phyloP scores from a whole-genome alignment of 2,888 invertebrate genomes.

The Ischnura elegans region DNA sequence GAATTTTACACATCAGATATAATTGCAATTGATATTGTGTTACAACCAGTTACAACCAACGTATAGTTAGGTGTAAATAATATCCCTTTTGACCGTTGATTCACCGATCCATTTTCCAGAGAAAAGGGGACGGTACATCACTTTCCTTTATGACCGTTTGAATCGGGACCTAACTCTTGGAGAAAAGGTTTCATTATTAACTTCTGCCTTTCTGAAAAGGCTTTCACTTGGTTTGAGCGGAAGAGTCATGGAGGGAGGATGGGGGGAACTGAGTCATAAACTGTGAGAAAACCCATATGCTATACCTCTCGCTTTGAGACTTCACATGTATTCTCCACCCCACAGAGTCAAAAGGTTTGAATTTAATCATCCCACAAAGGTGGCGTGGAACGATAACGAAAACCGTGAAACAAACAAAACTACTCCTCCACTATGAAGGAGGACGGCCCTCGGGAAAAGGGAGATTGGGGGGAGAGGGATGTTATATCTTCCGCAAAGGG shows the following conservation, averaged over 20 bases:
- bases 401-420: slow-evolving; percentile 32
- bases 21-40: too few species aligned
- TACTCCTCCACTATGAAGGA: not conserved
- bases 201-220: too few species aligned
- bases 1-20: too few species aligned
- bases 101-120: too few species aligned
- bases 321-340: not conserved
- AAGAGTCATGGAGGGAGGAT: not conserved
- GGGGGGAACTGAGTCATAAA: not conserved
- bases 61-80: too few species aligned
- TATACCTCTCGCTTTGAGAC: not conserved
- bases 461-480: not conserved
- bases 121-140: too few species aligned
- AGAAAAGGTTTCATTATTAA: too few species aligned
- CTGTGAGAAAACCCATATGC: not conserved
- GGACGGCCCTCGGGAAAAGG: not conserved
- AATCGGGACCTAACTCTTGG: too few species aligned
- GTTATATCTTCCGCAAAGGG: not conserved
- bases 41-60: too few species aligned
- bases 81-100: too few species aligned
- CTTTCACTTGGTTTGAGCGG: not conserved
- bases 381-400: not conserved
- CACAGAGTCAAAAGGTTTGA: not conserved
- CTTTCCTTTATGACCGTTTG: too few species aligned
- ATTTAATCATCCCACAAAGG: not conserved